Evolutionary conservation across 2,888 invertebrate species (phyloP).

Genomic region (Orthonevra nobilis): DNA sequence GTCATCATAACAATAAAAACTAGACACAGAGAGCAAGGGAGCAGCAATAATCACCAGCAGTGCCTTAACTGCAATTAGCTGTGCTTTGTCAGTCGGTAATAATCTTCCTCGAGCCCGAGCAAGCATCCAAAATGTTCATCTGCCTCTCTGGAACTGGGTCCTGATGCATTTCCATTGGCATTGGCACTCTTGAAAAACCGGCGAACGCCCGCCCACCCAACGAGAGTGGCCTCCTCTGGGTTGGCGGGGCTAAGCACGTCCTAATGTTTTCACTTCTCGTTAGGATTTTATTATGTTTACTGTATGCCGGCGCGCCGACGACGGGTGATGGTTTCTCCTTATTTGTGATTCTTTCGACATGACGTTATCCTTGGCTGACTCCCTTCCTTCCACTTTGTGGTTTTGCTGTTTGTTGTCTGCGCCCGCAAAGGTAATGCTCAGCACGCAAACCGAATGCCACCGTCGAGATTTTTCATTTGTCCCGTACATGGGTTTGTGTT

Average conservation of each 20-base stretch:
- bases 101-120: constrained; percentile 36
- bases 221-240: constrained; percentile 57
- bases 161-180: constrained; percentile 22
- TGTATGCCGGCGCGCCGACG: constrained; percentile 19
- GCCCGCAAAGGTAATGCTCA: constrained; percentile 45
- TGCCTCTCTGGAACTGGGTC: no score
- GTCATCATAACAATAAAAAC: constrained; percentile 44
- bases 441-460: constrained; percentile 48
- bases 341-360: constrained; percentile 18
- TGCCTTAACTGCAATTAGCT: constrained; percentile 55
- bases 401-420: constrained; percentile 21
- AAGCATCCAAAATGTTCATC: constrained; percentile 35
- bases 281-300: constrained; percentile 59
- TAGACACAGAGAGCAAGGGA: constrained; percentile 16
- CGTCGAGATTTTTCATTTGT: constrained; percentile 36
- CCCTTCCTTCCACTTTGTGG: not conserved
- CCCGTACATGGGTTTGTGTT: constrained; percentile 5
- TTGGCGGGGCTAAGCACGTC: constrained; percentile 64
- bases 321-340: constrained; percentile 12
- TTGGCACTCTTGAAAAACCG: constrained; percentile 28
- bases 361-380: constrained; percentile 3
- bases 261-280: constrained; percentile 68
- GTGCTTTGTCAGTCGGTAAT: constrained; percentile 47
- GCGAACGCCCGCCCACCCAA: constrained; percentile 41
- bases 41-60: constrained; percentile 41